Conservation (phyloP, 1,140 invertebrate genomes). For the Trypoxylus dichotomus region DNA sequence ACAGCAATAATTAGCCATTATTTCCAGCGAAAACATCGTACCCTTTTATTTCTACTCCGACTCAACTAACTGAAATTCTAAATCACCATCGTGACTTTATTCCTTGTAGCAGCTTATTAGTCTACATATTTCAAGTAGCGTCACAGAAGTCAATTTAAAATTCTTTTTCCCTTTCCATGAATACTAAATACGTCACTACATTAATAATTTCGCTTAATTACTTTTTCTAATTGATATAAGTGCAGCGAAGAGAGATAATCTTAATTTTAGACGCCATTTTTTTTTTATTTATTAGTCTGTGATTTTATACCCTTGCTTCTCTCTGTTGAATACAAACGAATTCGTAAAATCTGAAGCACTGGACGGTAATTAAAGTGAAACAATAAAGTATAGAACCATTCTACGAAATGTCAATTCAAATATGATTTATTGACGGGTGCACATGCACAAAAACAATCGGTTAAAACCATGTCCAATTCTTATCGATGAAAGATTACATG, state of each 20-base stretch:
- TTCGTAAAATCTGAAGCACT: no score
- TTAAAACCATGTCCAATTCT: background rate
- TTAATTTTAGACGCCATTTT: background rate
- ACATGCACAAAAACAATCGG: background rate
- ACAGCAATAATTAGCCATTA: no score
- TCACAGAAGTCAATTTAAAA: background rate
- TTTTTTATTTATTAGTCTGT: background rate
- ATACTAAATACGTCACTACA: background rate
- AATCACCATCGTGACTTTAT: no score
- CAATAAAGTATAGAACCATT: no score
- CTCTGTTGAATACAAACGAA: no score
- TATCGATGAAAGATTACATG: background rate
- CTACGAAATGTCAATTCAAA: background rate
- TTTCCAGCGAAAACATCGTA: no score
- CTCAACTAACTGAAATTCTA: no score
- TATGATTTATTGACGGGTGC: background rate
- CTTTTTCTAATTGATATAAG: background rate
- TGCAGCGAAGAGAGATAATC: background rate
- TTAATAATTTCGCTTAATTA: conserved; percentile 4
- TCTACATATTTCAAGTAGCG: no score
- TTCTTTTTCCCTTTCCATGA: background rate
- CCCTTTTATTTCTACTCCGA: no score
- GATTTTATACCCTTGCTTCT: no score
- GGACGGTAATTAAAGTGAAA: no score
- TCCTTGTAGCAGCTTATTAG: no score